These are phyloP conservation scores for Molorchus minor DNA, from an alignment of 2,888 invertebrate genomes.

Conservation along the genomic window DNA sequence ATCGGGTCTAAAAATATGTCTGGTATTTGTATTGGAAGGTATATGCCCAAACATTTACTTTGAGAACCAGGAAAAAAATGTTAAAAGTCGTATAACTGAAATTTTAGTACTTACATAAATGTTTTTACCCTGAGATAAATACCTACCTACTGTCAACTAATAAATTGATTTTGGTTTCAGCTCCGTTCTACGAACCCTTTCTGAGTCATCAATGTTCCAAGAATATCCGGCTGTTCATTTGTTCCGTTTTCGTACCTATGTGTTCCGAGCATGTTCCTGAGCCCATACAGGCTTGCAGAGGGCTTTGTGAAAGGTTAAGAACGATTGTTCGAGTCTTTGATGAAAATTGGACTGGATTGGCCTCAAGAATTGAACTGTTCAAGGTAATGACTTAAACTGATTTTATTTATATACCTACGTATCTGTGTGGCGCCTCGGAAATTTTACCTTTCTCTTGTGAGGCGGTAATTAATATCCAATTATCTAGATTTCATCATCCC, in stretches of 20 bases:
- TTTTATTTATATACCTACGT: no score
- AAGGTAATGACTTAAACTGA: no score
- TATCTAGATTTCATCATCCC: no score
- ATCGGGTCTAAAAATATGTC: slow-evolving; percentile 16
- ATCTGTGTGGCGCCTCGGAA: no score
- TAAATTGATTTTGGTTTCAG: slow-evolving; percentile 70
- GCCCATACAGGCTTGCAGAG: slow-evolving; percentile 86
- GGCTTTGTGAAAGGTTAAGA: slow-evolving; percentile 81
- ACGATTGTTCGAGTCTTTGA: slow-evolving; percentile 76
- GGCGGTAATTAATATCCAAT: no score
- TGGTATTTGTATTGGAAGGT: slow-evolving; percentile 16
- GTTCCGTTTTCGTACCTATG: slow-evolving; percentile 90
- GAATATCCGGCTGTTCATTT: slow-evolving; percentile 85
- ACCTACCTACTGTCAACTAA: no score
- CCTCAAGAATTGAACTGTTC: slow-evolving; percentile 80
- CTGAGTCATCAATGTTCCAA: slow-evolving; percentile 82
- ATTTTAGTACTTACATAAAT: no score
- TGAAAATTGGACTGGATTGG: slow-evolving; percentile 72
- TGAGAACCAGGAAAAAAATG: slow-evolving; percentile 7
- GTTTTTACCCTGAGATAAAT: no score
- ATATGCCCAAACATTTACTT: slow-evolving; percentile 2
- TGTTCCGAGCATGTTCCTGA: slow-evolving; percentile 88
- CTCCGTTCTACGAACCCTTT: slow-evolving; percentile 75
- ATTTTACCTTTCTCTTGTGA: no score
- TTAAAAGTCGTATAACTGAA: no score